Evolutionary conservation across 2,113 vertebrate genomes (phyloP), one percentile per base, ranked within the genome.

Genomic region (Nothoprocta perdicaria): DNA sequence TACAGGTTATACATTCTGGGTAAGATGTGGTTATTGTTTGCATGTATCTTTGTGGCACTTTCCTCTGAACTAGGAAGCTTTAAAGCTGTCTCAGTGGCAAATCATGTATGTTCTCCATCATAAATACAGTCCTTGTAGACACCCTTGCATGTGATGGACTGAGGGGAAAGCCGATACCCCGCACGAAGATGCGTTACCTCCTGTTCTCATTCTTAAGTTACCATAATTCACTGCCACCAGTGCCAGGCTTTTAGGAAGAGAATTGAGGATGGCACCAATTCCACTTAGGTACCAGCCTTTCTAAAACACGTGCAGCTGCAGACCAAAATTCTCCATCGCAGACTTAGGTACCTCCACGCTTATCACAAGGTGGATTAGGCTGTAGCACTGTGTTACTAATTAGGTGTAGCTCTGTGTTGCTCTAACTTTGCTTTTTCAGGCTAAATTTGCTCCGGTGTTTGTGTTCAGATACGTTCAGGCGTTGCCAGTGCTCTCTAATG

Each of bases 41-140:
- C 69, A 4, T 38, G 19, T 61, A 8, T 46, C 27, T 50, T 46
- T 27, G 6, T 77, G 61, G n/a, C 65, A 23, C 2, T 71, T 12
- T 60, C 71, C 12, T 79, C 58, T 65, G 15, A 63, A 89, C 67
- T 10, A 38, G 45, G 15, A 27, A 52, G 2, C 43, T 65, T 31
- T 81, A 46, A 65, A 79, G 48, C 38, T 33, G 16, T 21, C 45
- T 87, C 31, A 16, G 0, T 1, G 3, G 84, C 21, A 52, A 63
- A 71, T 86, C 10, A 8, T 1, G 0, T 15, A 10, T 22, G 26
- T 53, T 4, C 1, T 61, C 5, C 46, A 35, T 45, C 50, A 33
- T 60, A 90, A 86, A 52, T 52, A 6, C 48, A 52, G 18, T 29
- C 24, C 15, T 21, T 88, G 2, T 73, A 80, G 33, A n/a, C 14